These are phyloP conservation scores for Turritopsis rubra DNA, from an alignment of 30 jellyfish, hydroid and myxozoan species.

Conservation along the genomic window DNA sequence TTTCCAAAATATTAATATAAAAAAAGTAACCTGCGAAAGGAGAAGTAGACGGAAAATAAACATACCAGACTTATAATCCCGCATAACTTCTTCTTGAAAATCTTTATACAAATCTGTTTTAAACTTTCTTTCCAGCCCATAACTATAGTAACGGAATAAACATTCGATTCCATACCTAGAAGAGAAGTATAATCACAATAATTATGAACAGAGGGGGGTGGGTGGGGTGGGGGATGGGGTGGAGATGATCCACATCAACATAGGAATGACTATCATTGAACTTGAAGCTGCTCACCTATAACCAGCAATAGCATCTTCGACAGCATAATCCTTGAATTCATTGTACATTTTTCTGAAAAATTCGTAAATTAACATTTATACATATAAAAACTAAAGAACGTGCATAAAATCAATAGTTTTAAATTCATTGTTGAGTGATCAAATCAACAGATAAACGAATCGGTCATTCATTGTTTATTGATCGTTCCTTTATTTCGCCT, in stretches of 20 bases:
- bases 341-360: conserved; percentile 72
- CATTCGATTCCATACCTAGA: conserved; percentile 95
- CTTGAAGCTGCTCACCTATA: conserved; percentile 46
- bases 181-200: neutral
- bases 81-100: conserved; percentile 86
- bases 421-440: neutral
- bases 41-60: no score
- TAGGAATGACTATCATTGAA: neutral
- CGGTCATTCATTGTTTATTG: neutral
- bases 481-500: neutral
- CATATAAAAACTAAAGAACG: no score
- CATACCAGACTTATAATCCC: conserved; percentile 77
- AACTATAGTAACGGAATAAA: conserved; percentile 88
- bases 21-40: neutral
- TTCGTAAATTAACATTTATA: neutral
- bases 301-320: conserved; percentile 96
- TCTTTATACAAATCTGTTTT: conserved; percentile 74
- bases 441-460: neutral
- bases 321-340: conserved; percentile 66
- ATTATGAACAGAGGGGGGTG: neutral
- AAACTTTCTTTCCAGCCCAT: conserved; percentile 85
- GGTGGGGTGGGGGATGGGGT: no score
- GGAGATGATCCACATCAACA: no score
- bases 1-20: neutral
- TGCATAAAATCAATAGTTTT: no score